Base-by-base conservation (phyloP, 37 sponge, comb jelly and placozoan species). In the Oscarella lobularis region DNA sequence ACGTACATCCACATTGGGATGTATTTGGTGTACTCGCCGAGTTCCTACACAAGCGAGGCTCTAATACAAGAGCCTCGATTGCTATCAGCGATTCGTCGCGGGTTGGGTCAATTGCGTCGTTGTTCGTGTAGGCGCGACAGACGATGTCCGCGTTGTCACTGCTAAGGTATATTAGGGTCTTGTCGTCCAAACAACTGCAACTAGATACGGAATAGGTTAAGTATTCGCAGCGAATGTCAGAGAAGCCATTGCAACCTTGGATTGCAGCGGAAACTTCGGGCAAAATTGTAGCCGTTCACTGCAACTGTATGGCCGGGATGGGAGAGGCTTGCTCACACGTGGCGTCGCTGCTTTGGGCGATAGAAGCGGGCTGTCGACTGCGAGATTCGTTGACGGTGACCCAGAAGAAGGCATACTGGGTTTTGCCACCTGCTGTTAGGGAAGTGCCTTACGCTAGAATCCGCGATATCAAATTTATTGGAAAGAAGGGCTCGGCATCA, bases 251-350 rank as follows among this genome's bases (percentile, higher is more conserved):
- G 1, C 38, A 40, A 36, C 76, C 79, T 9, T 81, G 82, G 89
- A 39, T 79, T 3, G 67, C 83, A 36, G 78, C 81, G 39, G 74
- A 84, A 39, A 3, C 0, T 0, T 6, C 1, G 37, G 90, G 87
- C 2, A 73, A 31, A 34, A 83, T 86, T 14, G 0, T 77, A 66
- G 6, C 78, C 39, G 82, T 76, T 0, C 91, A 90, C 76, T 90
- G 91, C 66, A 73, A 86, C 66, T 90, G 90, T 73, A 89, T 86
- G 81, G 84, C 84, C 38, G 87, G 87, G 1, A 72, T 84, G 1
- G 85, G 86, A 14, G 86, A 89, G 60, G 40, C 78, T 35, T 90
- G 87, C 73, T 36, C 81, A 30, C 87, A 90, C 80, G 73, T 83
- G 27, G 87, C 85, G 32, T 73, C 84, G 9, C 29, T 90, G 0